Conservation (phyloP, 92 coral and sea anemone genomes). For the Hydrozoanthus gracilis region DNA sequence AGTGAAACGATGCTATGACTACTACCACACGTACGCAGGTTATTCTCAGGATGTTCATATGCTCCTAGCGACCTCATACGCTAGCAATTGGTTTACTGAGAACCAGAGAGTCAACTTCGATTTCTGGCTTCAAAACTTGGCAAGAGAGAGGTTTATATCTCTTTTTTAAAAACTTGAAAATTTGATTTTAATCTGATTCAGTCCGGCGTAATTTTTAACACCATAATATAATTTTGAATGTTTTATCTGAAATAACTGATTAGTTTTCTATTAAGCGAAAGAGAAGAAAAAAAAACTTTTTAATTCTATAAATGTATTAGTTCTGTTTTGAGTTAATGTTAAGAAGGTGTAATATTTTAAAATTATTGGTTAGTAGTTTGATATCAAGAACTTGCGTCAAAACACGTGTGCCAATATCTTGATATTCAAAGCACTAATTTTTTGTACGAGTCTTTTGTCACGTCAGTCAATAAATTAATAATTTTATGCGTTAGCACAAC, state of each 20-base stretch:
- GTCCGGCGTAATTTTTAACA: not conserved
- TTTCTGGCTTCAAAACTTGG: conserved; percentile 79
- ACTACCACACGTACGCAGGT: conserved; percentile 92
- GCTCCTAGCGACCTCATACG: conserved; percentile 90
- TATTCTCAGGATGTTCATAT: conserved; percentile 97
- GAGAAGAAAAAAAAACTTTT: not conserved
- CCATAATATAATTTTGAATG: too few relatives aligned
- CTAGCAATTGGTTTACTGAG: conserved; percentile 98
- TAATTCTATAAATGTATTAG: not conserved
- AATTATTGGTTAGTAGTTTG: not conserved
- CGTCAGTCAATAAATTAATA: not conserved
- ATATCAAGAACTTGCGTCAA: not conserved
- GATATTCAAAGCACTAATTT: too few relatives aligned
- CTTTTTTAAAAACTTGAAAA: conserved; percentile 1
- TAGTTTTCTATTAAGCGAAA: not conserved
- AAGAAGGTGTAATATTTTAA: not conserved
- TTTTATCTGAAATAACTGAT: not conserved
- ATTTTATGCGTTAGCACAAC: too few relatives aligned
- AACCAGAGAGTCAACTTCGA: conserved; percentile 91
- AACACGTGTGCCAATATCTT: not conserved
- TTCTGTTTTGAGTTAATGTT: not conserved
- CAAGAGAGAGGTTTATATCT: conserved; percentile 70
- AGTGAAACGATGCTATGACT: conserved; percentile 96
- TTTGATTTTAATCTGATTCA: not conserved
- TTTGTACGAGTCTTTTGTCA: too few relatives aligned